phyloP scores from a whole-genome alignment of 2,113 vertebrate species.

The Dascyllus trimaculatus region DNA sequence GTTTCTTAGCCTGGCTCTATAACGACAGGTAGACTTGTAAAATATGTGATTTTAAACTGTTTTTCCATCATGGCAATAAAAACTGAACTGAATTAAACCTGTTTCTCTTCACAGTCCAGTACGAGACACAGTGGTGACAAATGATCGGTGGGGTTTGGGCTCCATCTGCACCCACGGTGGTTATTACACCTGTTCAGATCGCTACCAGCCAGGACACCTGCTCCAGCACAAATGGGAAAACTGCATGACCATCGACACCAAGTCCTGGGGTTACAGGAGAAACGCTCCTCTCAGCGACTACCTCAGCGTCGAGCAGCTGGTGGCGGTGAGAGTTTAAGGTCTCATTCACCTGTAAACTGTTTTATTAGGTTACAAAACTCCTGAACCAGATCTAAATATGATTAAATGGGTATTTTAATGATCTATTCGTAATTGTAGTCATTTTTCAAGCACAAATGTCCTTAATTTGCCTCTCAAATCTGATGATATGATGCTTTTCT shows the following conservation, averaged over 20 bases:
- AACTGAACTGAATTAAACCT: not conserved
- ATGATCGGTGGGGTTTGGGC: conserved; percentile 93
- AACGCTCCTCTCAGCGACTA: conserved; percentile 88
- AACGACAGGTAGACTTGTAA: conserved; percentile 90
- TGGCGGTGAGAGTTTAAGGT: conserved; percentile 82
- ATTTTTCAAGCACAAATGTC: no score
- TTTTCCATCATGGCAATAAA: not conserved
- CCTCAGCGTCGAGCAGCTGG: conserved; percentile 86
- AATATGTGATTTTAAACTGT: not conserved
- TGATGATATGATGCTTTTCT: no score
- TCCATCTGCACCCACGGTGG: conserved; percentile 92
- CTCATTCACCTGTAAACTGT: not conserved
- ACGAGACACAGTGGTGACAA: conserved; percentile 92
- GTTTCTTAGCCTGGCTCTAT: conserved; percentile 96
- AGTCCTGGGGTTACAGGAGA: conserved; percentile 94
- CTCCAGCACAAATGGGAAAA: conserved; percentile 96
- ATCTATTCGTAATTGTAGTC: no score
- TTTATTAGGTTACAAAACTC: not conserved
- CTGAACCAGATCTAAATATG: no score
- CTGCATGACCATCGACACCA: conserved; percentile 94
- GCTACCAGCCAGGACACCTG: conserved; percentile 92
- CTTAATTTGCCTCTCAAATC: no score
- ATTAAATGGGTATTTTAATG: not conserved
- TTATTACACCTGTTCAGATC: conserved; percentile 93
- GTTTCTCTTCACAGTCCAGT: conserved; percentile 87